Evolutionary conservation across 2,888 invertebrate genomes (phyloP).

Genomic region (Cephus rjabovi): DNA sequence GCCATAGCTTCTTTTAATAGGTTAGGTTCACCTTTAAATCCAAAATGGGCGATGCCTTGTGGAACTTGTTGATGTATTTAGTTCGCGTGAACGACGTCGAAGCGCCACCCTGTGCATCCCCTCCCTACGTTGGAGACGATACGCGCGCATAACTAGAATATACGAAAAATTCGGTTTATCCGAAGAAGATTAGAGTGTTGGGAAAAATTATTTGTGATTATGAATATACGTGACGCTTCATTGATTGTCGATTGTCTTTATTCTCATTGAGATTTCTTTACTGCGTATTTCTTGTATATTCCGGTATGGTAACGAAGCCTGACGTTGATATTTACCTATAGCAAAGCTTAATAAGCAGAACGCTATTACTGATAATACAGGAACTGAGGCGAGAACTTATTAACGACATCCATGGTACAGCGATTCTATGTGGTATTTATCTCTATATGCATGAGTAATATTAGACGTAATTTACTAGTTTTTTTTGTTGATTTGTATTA

Average conservation of each 20-base stretch:
- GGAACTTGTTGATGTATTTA: background rate
- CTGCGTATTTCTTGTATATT: background rate
- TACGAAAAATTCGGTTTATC: background rate
- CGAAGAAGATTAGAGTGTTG: too few relatives aligned
- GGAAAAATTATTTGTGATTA: background rate
- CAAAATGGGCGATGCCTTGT: background rate
- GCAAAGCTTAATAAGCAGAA: constrained; percentile 20
- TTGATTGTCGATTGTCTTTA: background rate
- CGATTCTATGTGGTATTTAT: background rate
- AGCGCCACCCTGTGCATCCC: background rate
- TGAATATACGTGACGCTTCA: background rate
- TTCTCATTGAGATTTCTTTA: background rate
- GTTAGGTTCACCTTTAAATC: background rate
- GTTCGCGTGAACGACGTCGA: background rate
- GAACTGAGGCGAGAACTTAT: constrained; percentile 13
- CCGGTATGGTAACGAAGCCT: background rate
- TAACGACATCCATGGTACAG: background rate
- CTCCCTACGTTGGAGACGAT: too few relatives aligned
- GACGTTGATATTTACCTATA: background rate
- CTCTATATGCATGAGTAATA: background rate
- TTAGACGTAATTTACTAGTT: background rate
- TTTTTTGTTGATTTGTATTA: background rate
- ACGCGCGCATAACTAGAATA: background rate
- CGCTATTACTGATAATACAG: constrained; percentile 20
- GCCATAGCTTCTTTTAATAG: background rate